These are phyloP conservation scores for Phengaris arion DNA, from an alignment of 2,888 invertebrate species.

Conservation along the genomic window DNA sequence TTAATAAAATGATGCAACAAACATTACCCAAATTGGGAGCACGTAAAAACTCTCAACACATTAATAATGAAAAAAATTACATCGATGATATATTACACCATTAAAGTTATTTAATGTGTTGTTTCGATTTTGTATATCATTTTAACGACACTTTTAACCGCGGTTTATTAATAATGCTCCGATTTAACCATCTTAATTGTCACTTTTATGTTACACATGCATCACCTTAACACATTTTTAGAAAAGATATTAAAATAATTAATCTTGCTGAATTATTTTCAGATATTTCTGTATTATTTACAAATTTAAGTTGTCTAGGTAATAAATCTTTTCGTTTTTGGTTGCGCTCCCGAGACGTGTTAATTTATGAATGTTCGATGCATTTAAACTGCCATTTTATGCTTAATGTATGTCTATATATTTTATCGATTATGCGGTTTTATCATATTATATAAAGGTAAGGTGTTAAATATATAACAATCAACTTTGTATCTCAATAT, in stretches of 20 bases:
- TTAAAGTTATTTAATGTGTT: slow-evolving; percentile 52
- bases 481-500: neutral
- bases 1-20: slow-evolving; percentile 10
- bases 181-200: slow-evolving; percentile 66
- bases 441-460: neutral
- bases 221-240: slow-evolving; percentile 51
- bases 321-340: slow-evolving; percentile 33
- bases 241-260: slow-evolving; percentile 38
- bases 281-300: slow-evolving; percentile 38
- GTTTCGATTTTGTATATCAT: slow-evolving; percentile 58
- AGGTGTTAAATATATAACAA: neutral
- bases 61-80: slow-evolving; percentile 33
- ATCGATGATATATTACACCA: slow-evolving; percentile 48
- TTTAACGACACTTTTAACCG: slow-evolving; percentile 53
- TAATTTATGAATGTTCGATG: slow-evolving; percentile 21
- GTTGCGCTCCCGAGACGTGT: neutral
- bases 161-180: slow-evolving; percentile 67
- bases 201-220: slow-evolving; percentile 59
- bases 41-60: slow-evolving; percentile 7
- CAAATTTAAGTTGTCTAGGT: slow-evolving; percentile 40
- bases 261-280: slow-evolving; percentile 44
- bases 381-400: slow-evolving; percentile 24
- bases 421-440: slow-evolving; percentile 12
- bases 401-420: neutral
- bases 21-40: neutral